These are phyloP conservation scores for Heterodera schachtii DNA, from an alignment of 1,140 invertebrate species.

Conservation along the genomic window DNA sequence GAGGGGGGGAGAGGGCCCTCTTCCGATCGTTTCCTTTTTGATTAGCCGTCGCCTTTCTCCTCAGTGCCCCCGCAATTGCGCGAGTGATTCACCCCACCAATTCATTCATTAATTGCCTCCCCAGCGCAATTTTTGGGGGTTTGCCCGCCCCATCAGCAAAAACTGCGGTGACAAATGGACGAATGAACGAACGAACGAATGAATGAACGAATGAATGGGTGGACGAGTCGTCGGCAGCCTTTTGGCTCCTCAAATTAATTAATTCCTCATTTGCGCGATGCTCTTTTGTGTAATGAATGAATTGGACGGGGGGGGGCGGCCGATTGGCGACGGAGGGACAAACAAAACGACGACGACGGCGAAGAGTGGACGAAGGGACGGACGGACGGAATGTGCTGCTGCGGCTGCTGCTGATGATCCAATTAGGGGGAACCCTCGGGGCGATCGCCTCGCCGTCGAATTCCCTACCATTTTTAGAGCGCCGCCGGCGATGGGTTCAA, in stretches of 20 bases:
- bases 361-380: too few species aligned
- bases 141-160: neutral
- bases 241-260: slow-evolving; percentile 2
- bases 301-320: neutral
- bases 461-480: too few species aligned
- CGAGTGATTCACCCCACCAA: neutral
- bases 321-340: neutral
- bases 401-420: neutral
- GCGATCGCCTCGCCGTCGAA: too few species aligned
- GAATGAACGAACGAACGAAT: neutral
- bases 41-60: too few species aligned
- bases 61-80: neutral
- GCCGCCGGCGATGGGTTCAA: too few species aligned
- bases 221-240: neutral
- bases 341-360: neutral
- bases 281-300: slow-evolving; percentile 14
- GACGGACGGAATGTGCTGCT: too few species aligned
- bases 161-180: neutral
- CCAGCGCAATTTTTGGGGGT: neutral
- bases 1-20: too few species aligned
- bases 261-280: neutral
- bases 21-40: neutral
- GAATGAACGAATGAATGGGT: neutral
- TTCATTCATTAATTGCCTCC: neutral
- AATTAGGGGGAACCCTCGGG: neutral